Percentiles rank a stretch among this genome's conserved stretches.
phyloP scores from a whole-genome alignment of 1,140 invertebrate species.

The Brachionus paranguensis region DNA sequence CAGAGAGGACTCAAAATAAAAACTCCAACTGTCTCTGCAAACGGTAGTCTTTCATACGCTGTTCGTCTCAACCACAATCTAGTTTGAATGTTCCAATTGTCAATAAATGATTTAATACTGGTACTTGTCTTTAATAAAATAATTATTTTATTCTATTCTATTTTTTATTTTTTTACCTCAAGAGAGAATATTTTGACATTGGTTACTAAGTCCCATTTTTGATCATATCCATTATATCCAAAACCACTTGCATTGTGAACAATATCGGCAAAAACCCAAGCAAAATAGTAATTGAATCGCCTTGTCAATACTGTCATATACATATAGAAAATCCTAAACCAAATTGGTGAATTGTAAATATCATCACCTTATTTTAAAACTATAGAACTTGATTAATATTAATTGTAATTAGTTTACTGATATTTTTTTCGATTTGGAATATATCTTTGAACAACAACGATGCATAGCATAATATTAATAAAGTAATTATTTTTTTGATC shows the following conservation, averaged over 20 bases:
- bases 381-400: not conserved
- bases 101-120: slow-evolving; percentile 59
- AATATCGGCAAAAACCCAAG: slow-evolving; percentile 73
- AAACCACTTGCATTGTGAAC: slow-evolving; percentile 71
- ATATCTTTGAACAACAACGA: not conserved
- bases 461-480: not conserved
- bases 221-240: slow-evolving; percentile 76
- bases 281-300: slow-evolving; percentile 89
- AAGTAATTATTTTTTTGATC: not conserved
- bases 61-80: slow-evolving; percentile 70
- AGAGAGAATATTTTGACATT: slow-evolving; percentile 73
- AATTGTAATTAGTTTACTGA: not conserved
- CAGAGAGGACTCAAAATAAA: slow-evolving; percentile 83
- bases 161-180: not conserved
- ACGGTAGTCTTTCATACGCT: slow-evolving; percentile 72
- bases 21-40: slow-evolving; percentile 61
- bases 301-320: slow-evolving; percentile 57
- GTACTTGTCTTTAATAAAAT: not conserved
- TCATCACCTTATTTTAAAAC: not conserved
- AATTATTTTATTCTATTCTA: not conserved
- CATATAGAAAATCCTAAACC: not conserved
- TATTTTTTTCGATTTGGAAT: not conserved
- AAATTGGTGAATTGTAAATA: not conserved
- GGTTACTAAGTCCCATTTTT: slow-evolving; percentile 77
- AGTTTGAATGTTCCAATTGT: slow-evolving; percentile 84